phyloP scores from a whole-genome alignment of 2,888 invertebrate species.

The Mystacides longicornis region DNA sequence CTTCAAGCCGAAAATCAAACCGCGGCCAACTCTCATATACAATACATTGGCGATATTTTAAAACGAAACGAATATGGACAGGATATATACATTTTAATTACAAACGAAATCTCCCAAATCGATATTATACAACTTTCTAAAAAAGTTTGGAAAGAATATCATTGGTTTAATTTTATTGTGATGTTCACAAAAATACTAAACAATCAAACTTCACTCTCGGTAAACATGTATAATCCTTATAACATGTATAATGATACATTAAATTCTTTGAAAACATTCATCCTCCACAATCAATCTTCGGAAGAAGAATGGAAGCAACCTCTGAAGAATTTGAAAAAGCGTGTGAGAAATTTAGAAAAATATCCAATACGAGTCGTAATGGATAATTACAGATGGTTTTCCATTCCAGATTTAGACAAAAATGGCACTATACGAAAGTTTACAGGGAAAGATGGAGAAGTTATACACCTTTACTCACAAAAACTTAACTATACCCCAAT shows the following conservation, averaged over 20 bases:
- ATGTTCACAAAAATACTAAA: background rate
- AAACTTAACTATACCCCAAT: constrained; percentile 20
- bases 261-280: background rate
- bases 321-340: background rate
- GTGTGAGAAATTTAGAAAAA: constrained; percentile 12
- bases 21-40: background rate
- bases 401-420: constrained; percentile 9
- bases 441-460: constrained; percentile 16
- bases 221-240: constrained; percentile 3
- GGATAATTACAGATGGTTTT: constrained; percentile 13
- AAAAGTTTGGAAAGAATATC: constrained; percentile 11
- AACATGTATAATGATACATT: background rate
- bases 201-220: background rate
- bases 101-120: background rate
- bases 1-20: background rate
- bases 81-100: background rate
- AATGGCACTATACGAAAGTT: constrained; percentile 11
- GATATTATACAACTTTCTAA: background rate
- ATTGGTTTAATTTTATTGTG: constrained; percentile 13
- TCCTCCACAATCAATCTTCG: background rate
- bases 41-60: background rate
- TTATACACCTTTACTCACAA: constrained; percentile 15
- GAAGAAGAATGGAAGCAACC: constrained; percentile 3
- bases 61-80: background rate
- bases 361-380: constrained; percentile 17